phyloP scores from a whole-genome alignment of 2,113 vertebrate species.

The Tyto alba region DNA sequence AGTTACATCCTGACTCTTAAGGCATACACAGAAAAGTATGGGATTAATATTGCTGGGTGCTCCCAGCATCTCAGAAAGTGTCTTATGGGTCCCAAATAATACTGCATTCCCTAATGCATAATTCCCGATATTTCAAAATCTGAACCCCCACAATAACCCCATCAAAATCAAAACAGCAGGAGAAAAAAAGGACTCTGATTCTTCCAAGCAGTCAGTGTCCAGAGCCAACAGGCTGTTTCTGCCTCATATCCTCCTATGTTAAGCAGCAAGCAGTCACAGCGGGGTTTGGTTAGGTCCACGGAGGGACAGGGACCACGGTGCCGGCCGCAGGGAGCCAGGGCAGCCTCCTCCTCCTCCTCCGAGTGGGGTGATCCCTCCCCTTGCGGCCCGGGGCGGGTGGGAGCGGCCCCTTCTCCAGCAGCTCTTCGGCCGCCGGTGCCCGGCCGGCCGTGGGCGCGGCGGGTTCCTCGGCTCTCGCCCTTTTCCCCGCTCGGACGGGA shows the following conservation, averaged over 20 bases:
- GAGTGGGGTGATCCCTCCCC: not conserved
- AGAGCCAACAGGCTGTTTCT: not conserved
- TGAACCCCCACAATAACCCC: not conserved
- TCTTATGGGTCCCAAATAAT: not conserved
- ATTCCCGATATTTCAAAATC: not conserved
- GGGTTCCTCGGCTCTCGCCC: not conserved
- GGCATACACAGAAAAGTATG: not conserved
- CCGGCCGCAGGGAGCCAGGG: rapidly evolving
- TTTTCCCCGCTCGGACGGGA: too few species aligned
- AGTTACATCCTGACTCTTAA: not conserved
- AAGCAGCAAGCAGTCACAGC: rapidly evolving
- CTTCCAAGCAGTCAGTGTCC: not conserved
- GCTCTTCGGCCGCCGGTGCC: not conserved
- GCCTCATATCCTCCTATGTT: rapidly evolving
- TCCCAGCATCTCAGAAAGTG: not conserved
- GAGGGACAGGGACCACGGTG: rapidly evolving
- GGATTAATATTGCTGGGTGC: not conserved
- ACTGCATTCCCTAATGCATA: too few species aligned
- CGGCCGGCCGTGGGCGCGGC: too few species aligned
- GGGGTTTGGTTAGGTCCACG: not conserved
- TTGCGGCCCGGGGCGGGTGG: not conserved
- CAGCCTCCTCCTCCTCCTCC: too few species aligned
- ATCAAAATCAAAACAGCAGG: not conserved
- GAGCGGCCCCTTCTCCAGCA: not conserved
- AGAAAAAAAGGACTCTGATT: not conserved